A percentile compares a stretch with the other conserved stretches of the same genome.
These are phyloP conservation scores for Dryomyza anilis DNA, from an alignment of 2,888 invertebrate species.

Conservation along the genomic window DNA sequence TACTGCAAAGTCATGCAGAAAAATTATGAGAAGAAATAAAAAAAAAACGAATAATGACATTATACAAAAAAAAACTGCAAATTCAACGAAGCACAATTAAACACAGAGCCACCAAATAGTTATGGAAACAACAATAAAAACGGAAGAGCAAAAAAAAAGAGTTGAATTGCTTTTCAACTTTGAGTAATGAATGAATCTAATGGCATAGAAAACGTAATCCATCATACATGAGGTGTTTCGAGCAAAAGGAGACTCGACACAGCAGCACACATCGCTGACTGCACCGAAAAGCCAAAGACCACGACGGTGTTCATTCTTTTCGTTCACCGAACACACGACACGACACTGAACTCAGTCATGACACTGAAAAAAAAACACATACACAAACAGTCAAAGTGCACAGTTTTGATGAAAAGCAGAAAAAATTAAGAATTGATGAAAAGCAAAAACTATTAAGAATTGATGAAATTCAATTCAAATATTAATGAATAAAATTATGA, in stretches of 20 bases:
- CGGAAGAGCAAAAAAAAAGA: background rate
- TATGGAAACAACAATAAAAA: background rate
- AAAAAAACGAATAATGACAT: background rate
- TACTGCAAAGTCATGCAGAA: constrained; percentile 2
- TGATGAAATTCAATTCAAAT: too few species aligned
- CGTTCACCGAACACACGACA: too few species aligned
- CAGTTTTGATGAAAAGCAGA: too few species aligned
- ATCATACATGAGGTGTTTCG: background rate
- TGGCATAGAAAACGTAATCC: background rate
- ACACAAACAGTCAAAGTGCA: too few species aligned
- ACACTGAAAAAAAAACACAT: too few species aligned
- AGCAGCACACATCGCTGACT: background rate
- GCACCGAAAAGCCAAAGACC: background rate
- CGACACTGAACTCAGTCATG: too few species aligned
- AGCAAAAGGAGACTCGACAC: background rate
- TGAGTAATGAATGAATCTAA: background rate
- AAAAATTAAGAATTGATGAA: too few species aligned
- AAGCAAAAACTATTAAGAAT: too few species aligned
- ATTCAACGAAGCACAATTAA: constrained; percentile 6
- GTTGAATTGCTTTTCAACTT: background rate
- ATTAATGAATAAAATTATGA: too few species aligned
- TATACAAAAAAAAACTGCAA: background rate
- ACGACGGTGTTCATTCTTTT: too few species aligned
- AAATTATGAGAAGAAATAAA: background rate
- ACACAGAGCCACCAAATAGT: background rate